These are phyloP conservation scores for Cygnus olor DNA, from an alignment of 2,797 vertebrate species.

Conservation along the genomic window DNA sequence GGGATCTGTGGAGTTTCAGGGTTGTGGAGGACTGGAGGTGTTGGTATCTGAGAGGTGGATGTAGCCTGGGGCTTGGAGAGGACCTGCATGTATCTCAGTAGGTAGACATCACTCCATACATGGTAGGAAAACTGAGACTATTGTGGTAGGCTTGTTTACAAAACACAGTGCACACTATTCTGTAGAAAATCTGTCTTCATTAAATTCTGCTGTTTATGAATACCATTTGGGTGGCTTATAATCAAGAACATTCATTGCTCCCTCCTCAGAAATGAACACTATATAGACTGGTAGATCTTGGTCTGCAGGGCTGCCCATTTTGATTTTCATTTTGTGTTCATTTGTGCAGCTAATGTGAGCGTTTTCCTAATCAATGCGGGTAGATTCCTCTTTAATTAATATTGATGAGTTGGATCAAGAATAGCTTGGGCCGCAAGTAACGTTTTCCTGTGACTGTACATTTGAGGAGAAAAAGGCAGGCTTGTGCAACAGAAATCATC, in stretches of 20 bases:
- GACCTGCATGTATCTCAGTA: neutral
- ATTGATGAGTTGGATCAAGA: neutral
- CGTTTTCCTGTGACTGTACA: neutral
- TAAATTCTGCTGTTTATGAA: neutral
- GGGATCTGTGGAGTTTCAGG: neutral
- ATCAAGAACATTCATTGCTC: neutral
- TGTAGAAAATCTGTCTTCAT: neutral
- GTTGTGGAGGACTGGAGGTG: neutral
- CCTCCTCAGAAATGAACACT: neutral
- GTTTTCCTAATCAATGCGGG: conserved; percentile 16
- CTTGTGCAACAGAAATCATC: neutral
- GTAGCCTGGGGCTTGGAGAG: neutral
- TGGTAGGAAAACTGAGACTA: neutral
- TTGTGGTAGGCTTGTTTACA: conserved; percentile 5
- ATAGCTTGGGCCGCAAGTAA: neutral
- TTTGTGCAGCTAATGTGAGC: conserved; percentile 20
- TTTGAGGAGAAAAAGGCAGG: neutral
- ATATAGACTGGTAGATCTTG: neutral
- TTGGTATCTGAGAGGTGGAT: neutral
- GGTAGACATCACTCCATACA: neutral
- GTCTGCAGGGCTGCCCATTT: neutral
- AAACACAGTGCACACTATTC: neutral
- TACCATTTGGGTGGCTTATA: neutral
- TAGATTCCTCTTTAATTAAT: conserved; percentile 26
- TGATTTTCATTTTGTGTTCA: conserved; percentile 8